Evolutionary conservation across 2,797 vertebrate genomes (phyloP).

Genomic region (Meriones psammophilus): DNA sequence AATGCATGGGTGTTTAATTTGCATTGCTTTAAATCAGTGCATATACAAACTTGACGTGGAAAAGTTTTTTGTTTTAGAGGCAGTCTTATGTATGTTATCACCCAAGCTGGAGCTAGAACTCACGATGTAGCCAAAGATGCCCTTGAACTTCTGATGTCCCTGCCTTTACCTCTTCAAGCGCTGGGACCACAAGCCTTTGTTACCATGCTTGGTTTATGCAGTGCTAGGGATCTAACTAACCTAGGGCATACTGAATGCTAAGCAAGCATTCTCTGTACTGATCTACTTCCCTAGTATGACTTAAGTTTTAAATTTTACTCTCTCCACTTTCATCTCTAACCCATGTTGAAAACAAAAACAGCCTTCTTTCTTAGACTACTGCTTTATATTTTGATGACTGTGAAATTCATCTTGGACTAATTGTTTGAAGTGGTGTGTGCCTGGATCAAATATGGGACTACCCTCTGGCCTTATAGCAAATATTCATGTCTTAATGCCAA

Average conservation of each 20-base stretch:
- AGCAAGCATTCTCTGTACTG: neutral
- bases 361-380: neutral
- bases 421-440: neutral
- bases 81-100: neutral
- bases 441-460: neutral
- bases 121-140: neutral
- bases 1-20: neutral
- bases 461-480: neutral
- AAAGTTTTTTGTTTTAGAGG: neutral
- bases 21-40: constrained; percentile 20
- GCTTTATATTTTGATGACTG: neutral
- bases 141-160: neutral
- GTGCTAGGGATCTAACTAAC: neutral
- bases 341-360: neutral
- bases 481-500: neutral
- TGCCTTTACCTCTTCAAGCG: neutral
- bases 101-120: neutral
- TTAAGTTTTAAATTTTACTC: neutral
- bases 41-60: neutral
- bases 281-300: neutral
- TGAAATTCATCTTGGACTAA: neutral
- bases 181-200: neutral
- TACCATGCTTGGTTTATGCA: neutral
- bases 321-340: neutral
- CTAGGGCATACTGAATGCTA: neutral